Base-by-base conservation (phyloP, 2,113 vertebrate genomes). In the Tricholaema leucomelas region DNA sequence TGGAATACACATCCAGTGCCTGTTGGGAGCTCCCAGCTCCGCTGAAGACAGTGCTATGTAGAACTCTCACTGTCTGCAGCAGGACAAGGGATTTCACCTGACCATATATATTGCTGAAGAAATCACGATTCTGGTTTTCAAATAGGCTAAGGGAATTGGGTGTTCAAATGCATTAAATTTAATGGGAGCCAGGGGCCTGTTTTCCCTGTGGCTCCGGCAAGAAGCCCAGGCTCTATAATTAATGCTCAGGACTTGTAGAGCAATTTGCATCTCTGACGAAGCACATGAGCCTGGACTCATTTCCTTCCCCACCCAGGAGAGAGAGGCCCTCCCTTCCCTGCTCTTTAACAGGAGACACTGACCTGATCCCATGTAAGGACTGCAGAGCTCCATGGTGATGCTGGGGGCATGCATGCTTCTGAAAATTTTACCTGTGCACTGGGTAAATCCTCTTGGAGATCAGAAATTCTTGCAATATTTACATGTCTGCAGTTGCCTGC, bases 61-160 rank as follows among this genome's bases (percentile, higher is more conserved):
- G 67, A 90, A 93, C 66, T 38, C 13, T 38, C 0, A 0, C 76
- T 19, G 21, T 31, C 64, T 55, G 67, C 31, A 80, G 15, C 3
- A 1, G 65, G 56, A 80, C 2, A 4, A 93, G 65, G 69, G 48
- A 91, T 83, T 93, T 83, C 65, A 87, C 72, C 65, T 86, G 80
- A 86, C 65, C 73, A 67, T 4, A 6, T 56, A 5, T 12, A 42
- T 74, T 92, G 73, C 55, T 73, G 60, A 60, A 75, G 77, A 91
- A 91, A 90, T 84, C 17, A 33, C 20, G 63, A 85, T 93, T 91
- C 63, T 85, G 36, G 13, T 80, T 96, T 94, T 81, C 94, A 96
- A 95, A 96, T 87, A 91, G 78, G 92, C 81, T 95, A 85, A 93
- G 94, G 88, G 93, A 96, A 95, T 91, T 94, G 52, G 80, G 83